Evolutionary conservation across 2,113 vertebrate species (phyloP).

Genomic region (Engraulis encrasicolus): DNA sequence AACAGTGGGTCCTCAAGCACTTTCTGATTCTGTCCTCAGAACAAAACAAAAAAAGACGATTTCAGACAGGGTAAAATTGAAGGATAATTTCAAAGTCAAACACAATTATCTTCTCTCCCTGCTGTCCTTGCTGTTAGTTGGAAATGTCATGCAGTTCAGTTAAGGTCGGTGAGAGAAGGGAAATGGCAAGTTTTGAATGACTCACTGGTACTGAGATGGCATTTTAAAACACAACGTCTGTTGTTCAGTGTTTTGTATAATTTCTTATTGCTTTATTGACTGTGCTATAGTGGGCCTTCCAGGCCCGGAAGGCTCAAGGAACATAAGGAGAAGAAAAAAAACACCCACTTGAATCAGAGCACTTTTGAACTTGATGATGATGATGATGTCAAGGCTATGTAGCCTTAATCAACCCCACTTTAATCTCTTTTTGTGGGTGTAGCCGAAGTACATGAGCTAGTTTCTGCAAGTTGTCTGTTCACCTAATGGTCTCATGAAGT

Average conservation of each 20-base stretch:
- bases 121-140: background rate
- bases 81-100: conserved; percentile 2
- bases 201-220: background rate
- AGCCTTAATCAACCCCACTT: background rate
- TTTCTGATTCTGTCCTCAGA: background rate
- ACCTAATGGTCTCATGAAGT: no score
- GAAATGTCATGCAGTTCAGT: background rate
- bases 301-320: background rate
- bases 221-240: background rate
- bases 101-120: background rate
- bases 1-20: background rate
- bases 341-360: background rate
- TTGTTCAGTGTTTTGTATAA: background rate
- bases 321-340: background rate
- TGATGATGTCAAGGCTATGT: background rate
- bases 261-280: background rate
- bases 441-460: no score
- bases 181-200: background rate
- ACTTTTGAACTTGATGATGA: background rate
- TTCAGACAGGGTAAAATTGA: background rate
- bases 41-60: background rate
- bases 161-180: background rate
- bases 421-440: background rate
- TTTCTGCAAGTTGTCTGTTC: no score
- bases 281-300: background rate